phyloP scores from a whole-genome alignment of 2,797 vertebrate genomes.

The Psittacula echo region DNA sequence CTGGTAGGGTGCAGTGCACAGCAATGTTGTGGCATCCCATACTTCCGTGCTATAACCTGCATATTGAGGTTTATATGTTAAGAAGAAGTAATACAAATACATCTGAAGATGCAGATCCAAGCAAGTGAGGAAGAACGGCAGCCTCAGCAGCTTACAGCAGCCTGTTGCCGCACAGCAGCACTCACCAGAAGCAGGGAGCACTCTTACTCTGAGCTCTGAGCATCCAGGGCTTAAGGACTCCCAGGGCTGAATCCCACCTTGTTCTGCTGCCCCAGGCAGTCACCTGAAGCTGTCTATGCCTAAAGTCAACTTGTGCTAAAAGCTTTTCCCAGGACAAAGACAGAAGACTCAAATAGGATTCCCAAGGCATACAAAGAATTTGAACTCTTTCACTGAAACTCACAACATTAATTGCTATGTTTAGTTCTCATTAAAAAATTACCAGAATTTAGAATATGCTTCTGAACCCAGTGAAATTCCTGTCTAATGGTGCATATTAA shows the following conservation, averaged over 20 bases:
- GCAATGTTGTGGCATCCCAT: not conserved
- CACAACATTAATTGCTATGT: not conserved
- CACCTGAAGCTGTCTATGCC: not conserved
- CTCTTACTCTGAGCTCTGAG: accelerated
- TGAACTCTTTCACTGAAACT: not conserved
- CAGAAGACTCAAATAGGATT: not conserved
- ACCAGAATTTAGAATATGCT: not conserved
- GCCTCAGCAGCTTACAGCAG: not conserved
- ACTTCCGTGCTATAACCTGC: accelerated
- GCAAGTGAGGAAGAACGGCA: not conserved
- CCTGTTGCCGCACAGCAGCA: not conserved
- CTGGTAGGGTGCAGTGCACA: not conserved
- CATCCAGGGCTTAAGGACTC: not conserved
- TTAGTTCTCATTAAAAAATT: not conserved
- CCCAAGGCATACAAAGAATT: not conserved
- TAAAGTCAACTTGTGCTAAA: not conserved
- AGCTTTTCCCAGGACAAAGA: not conserved
- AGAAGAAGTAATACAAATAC: not conserved
- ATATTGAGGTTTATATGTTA: accelerated
- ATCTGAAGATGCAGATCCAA: not conserved
- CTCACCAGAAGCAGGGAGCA: not conserved
- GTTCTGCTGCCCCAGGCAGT: not conserved
- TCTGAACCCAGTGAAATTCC: not conserved
- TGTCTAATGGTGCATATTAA: not conserved
- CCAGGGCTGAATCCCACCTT: not conserved